Evolutionary conservation across 2,113 vertebrate genomes (phyloP).

Genomic region (Pluvianellus socialis): DNA sequence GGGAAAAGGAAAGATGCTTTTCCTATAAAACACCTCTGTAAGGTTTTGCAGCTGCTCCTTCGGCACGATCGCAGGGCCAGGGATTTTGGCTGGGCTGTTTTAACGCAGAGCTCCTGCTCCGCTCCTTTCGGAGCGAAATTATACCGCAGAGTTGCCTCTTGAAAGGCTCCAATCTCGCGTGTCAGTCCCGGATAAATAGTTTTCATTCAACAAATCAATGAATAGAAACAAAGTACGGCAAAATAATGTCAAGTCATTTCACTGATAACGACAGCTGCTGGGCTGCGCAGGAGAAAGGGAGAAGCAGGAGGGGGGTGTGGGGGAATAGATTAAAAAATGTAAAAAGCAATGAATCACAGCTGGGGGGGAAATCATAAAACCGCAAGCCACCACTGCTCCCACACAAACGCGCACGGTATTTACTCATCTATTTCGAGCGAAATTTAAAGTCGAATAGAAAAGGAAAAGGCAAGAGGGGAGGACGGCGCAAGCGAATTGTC

Average conservation of each 20-base stretch:
- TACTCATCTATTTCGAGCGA: background rate
- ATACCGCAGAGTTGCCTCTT: background rate
- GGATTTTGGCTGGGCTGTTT: background rate
- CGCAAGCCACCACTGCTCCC: background rate
- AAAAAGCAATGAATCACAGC: slow-evolving; percentile 53
- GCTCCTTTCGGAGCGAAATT: slow-evolving; percentile 18
- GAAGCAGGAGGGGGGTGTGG: background rate
- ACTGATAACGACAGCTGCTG: slow-evolving; percentile 59
- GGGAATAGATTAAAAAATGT: slow-evolving; percentile 57
- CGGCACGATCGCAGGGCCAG: accelerated
- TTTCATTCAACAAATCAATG: slow-evolving; percentile 69
- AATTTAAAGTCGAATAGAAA: background rate
- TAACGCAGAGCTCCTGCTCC: background rate
- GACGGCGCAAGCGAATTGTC: background rate
- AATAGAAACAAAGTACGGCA: slow-evolving; percentile 55
- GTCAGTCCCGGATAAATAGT: slow-evolving; percentile 45
- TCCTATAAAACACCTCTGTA: background rate
- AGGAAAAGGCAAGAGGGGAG: background rate
- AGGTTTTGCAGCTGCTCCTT: background rate
- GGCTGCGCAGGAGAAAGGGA: background rate
- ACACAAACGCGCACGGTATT: background rate
- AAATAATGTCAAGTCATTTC: slow-evolving; percentile 47
- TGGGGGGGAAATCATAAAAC: slow-evolving; percentile 28
- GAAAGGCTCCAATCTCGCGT: background rate
- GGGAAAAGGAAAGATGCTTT: background rate